These are phyloP conservation scores for Aleadryas rufinucha DNA, from an alignment of 2,113 vertebrate genomes.

Conservation along the genomic window DNA sequence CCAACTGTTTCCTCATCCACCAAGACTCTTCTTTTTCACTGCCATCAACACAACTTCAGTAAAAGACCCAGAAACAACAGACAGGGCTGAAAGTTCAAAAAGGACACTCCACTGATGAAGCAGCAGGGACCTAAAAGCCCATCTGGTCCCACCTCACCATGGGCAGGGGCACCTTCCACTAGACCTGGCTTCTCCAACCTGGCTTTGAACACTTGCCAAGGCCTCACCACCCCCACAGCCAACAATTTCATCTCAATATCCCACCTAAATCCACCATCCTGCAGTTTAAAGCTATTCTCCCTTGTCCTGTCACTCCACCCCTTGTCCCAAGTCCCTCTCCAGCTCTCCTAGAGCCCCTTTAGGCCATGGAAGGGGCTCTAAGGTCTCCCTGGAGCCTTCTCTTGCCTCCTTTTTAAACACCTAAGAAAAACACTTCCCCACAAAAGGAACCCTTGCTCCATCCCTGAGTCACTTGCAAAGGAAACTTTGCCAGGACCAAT, in stretches of 20 bases:
- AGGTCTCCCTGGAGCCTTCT: not conserved
- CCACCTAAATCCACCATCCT: not conserved
- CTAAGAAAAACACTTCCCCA: not conserved
- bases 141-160: not conserved
- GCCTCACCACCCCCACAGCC: not conserved
- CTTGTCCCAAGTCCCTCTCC: not conserved
- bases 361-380: not conserved
- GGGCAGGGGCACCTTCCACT: not conserved
- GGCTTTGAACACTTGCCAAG: not conserved
- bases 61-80: accelerated
- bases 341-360: not conserved
- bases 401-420: not conserved
- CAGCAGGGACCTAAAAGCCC: not conserved
- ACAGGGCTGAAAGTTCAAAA: not conserved
- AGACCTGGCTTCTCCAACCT: not conserved
- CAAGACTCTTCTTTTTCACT: not conserved
- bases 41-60: not conserved
- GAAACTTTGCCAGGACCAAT: not conserved
- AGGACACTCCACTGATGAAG: accelerated
- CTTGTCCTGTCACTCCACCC: not conserved
- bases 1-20: not conserved
- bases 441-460: not conserved
- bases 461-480: not conserved
- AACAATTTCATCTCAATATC: not conserved
- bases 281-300: not conserved